Conservation (phyloP, 1,140 invertebrate species). For the Aleiodes sp. region DNA sequence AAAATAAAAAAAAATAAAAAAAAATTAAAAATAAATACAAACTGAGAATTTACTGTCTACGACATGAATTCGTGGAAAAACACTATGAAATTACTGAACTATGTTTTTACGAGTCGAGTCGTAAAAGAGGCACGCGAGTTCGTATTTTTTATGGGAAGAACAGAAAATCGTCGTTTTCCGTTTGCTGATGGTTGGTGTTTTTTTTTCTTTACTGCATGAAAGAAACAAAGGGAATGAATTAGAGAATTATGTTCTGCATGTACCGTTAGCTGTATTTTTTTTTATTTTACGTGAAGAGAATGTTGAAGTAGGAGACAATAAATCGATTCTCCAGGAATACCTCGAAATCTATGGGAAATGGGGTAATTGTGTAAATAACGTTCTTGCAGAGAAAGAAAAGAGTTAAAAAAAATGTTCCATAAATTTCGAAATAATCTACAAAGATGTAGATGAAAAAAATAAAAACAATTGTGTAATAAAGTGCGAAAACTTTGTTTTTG, state of each 20-base stretch:
- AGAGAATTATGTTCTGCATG: background rate
- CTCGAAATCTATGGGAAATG: too few relatives aligned
- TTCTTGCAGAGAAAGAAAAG: too few relatives aligned
- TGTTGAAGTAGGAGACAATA: too few relatives aligned
- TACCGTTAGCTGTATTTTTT: background rate
- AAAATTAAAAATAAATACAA: background rate
- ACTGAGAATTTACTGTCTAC: background rate
- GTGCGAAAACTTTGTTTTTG: too few relatives aligned
- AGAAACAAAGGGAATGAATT: background rate
- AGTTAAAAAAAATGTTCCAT: too few relatives aligned
- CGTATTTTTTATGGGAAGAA: background rate
- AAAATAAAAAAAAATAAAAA: background rate
- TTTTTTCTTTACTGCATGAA: background rate
- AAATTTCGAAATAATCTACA: too few relatives aligned
- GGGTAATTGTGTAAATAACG: too few relatives aligned
- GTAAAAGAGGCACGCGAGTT: background rate
- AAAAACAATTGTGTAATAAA: too few relatives aligned
- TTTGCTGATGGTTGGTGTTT: background rate
- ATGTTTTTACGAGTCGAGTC: background rate
- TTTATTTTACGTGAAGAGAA: background rate
- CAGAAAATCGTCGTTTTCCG: background rate
- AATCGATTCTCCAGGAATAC: too few relatives aligned
- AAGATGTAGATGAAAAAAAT: too few relatives aligned
- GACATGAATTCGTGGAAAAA: background rate
- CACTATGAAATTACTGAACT: too few relatives aligned